These are phyloP conservation scores for Trachythela sp. DNA, from an alignment of 64 coral and sea anemone species.

Conservation along the genomic window DNA sequence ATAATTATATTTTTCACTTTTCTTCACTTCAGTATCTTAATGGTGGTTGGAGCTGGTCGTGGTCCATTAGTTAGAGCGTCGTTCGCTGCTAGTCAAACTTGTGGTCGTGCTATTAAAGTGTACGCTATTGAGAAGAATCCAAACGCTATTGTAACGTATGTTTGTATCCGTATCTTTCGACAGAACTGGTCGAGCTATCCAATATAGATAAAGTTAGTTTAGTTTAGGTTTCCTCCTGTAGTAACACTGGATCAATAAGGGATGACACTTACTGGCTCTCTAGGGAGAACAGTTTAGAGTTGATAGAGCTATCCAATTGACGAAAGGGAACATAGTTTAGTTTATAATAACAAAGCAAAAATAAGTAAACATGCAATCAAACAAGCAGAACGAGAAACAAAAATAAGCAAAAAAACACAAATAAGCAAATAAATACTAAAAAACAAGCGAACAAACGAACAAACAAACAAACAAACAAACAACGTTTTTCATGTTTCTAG, in stretches of 20 bases:
- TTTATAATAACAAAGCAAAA: no score
- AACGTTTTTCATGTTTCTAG: constrained; percentile 16
- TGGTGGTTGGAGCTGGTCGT: constrained; percentile 92
- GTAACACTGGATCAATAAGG: no score
- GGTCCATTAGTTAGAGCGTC: constrained; percentile 85
- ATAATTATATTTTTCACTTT: neutral
- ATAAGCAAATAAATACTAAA: neutral
- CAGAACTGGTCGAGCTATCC: no score
- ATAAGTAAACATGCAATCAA: no score
- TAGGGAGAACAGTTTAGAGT: no score
- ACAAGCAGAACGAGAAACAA: no score
- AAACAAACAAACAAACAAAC: neutral
- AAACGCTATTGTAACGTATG: constrained; percentile 93
- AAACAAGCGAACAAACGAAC: neutral
- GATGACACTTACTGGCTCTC: no score
- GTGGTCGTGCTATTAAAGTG: constrained; percentile 63
- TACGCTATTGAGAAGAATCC: constrained; percentile 97
- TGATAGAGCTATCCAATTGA: no score
- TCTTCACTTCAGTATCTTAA: constrained; percentile 64
- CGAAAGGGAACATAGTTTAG: no score
- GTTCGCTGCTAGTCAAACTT: constrained; percentile 59
- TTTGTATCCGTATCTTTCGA: constrained; percentile 1
- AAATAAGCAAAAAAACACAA: neutral
- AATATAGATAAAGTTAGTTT: neutral
- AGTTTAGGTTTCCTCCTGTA: no score